phyloP scores from a whole-genome alignment of 92 coral and sea anemone genomes.

The Umimayanthus kanabou region DNA sequence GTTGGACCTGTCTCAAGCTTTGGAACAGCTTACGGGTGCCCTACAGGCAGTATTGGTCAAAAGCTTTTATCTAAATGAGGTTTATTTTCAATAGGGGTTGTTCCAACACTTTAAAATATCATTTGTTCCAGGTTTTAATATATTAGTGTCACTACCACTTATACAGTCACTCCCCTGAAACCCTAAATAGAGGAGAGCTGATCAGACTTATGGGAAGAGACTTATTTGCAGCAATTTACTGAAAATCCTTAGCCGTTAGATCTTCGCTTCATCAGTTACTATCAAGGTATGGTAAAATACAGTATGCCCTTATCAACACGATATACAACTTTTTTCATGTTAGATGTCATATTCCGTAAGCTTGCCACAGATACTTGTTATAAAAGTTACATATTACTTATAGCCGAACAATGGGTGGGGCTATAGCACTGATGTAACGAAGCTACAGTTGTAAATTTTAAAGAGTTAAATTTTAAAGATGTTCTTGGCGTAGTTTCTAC shows the following conservation, averaged over 20 bases:
- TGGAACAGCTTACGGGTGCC: too few species aligned
- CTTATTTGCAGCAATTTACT: slow-evolving; percentile 3
- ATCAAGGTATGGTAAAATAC: slow-evolving; percentile 1
- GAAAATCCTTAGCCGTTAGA: neutral
- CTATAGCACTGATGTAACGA: too few species aligned
- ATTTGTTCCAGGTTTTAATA: too few species aligned
- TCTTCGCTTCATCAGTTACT: slow-evolving; percentile 5
- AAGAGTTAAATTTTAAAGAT: too few species aligned
- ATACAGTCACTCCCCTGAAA: too few species aligned
- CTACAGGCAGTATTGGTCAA: neutral
- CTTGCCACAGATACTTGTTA: slow-evolving; percentile 5
- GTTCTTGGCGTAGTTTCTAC: too few species aligned
- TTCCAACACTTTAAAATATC: neutral
- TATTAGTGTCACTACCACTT: too few species aligned
- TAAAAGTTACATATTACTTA: neutral
- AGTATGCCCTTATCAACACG: neutral
- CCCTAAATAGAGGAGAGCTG: too few species aligned
- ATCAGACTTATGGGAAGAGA: neutral
- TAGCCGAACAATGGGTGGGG: neutral
- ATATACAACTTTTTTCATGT: neutral
- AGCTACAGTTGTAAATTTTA: too few species aligned
- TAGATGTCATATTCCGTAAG: slow-evolving; percentile 3
- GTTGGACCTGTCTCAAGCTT: too few species aligned
- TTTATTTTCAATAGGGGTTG: neutral
- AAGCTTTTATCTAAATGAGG: slow-evolving; percentile 1